Conservation (phyloP, 2,888 invertebrate genomes). For the Parasteatoda lunata region DNA sequence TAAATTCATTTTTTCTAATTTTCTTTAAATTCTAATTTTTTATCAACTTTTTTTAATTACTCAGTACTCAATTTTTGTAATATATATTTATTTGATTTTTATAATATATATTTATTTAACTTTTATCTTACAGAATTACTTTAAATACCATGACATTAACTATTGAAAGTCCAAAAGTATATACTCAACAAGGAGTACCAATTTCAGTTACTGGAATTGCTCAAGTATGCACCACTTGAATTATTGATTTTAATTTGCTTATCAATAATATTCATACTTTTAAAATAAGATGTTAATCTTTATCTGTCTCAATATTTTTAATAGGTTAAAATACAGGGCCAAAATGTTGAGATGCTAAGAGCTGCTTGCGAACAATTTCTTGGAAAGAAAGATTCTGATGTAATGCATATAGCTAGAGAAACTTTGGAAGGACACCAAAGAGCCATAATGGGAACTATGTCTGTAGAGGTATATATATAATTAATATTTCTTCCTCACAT, state of each 20-base stretch:
- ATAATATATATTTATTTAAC: background rate
- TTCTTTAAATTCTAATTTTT: too few species aligned
- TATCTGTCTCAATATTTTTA: background rate
- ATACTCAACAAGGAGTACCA: slow-evolving; percentile 96
- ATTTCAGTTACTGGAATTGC: slow-evolving; percentile 98
- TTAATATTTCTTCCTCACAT: background rate
- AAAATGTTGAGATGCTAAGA: slow-evolving; percentile 90
- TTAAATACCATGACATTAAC: slow-evolving; percentile 97
- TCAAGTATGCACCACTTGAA: slow-evolving; percentile 80
- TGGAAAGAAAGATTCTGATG: slow-evolving; percentile 89
- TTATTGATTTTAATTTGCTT: background rate
- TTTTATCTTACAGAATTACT: slow-evolving; percentile 83
- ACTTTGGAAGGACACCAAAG: slow-evolving; percentile 95
- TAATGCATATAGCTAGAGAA: slow-evolving; percentile 91
- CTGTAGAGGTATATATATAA: slow-evolving; percentile 81
- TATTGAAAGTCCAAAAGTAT: slow-evolving; percentile 95
- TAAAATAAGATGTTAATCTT: background rate
- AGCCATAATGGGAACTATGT: slow-evolving; percentile 97
- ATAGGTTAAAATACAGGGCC: slow-evolving; percentile 82
- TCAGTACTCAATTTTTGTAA: too few species aligned
- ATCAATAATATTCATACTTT: background rate
- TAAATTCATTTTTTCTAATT: too few species aligned
- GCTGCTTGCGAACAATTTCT: slow-evolving; percentile 96
- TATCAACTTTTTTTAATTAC: too few species aligned
- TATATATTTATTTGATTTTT: too few species aligned